phyloP scores from a whole-genome alignment of 2,797 vertebrate genomes.

The Leontocebus nigricollis region DNA sequence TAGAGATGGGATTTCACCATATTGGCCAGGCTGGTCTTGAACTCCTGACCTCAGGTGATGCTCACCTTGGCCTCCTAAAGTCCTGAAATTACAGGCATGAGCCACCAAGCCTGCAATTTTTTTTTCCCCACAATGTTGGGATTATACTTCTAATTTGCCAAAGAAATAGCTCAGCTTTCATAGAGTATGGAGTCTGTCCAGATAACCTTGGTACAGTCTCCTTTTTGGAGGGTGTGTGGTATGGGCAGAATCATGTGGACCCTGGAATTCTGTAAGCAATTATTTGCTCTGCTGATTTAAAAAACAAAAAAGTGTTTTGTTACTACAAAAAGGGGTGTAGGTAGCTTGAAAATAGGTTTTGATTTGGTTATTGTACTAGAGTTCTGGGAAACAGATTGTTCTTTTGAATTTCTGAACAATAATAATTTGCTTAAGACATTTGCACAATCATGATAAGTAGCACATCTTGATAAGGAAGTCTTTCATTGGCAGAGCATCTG shows the following conservation, averaged over 20 bases:
- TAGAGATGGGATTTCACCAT: too few relatives aligned
- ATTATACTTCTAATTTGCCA: constrained; percentile 29
- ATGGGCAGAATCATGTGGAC: neutral
- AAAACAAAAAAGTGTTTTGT: constrained; percentile 37
- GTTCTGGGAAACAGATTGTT: constrained; percentile 63
- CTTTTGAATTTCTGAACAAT: constrained; percentile 77
- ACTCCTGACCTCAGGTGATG: too few relatives aligned
- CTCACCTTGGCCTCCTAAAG: too few relatives aligned
- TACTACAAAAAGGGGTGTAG: constrained; percentile 54
- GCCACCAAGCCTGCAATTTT: too few relatives aligned
- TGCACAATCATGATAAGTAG: constrained; percentile 58
- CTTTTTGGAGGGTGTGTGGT: rapidly evolving
- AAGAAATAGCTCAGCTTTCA: constrained; percentile 25
- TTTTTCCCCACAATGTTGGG: neutral
- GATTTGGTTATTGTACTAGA: constrained; percentile 65
- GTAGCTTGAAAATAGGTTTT: constrained; percentile 52
- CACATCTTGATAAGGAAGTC: constrained; percentile 60
- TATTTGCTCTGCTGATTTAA: constrained; percentile 56
- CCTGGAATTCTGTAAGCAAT: constrained; percentile 30
- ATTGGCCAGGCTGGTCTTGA: too few relatives aligned
- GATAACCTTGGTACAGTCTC: neutral
- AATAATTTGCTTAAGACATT: constrained; percentile 63
- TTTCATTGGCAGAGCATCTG: neutral
- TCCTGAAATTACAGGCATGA: too few relatives aligned
- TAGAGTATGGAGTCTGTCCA: neutral